These are phyloP conservation scores for Melitaea cinxia DNA, from an alignment of 1,140 invertebrate species.

Conservation along the genomic window DNA sequence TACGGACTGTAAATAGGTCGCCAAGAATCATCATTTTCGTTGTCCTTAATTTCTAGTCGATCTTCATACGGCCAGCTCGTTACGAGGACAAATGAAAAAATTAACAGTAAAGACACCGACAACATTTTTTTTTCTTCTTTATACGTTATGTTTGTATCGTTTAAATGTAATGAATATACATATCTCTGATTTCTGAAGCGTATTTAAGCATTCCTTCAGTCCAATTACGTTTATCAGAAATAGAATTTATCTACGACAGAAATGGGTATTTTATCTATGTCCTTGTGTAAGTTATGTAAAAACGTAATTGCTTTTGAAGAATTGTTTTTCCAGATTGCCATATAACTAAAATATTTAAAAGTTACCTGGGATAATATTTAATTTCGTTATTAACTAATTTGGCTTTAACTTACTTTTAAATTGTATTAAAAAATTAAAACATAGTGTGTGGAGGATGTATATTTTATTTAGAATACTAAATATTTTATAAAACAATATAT, in stretches of 20 bases:
- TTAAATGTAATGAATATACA: slow-evolving; percentile 2
- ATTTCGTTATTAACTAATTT: not conserved
- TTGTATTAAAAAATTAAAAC: too few relatives aligned
- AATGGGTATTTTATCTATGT: slow-evolving; percentile 27
- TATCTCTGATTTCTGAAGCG: not conserved
- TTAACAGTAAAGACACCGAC: slow-evolving; percentile 4
- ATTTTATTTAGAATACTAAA: too few relatives aligned
- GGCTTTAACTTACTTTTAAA: too few relatives aligned
- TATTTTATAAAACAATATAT: too few relatives aligned
- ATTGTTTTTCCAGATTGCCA: slow-evolving; percentile 25
- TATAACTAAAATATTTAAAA: not conserved
- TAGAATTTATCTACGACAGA: slow-evolving; percentile 20
- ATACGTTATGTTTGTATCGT: not conserved
- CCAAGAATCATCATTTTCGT: slow-evolving; percentile 28
- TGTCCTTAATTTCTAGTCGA: slow-evolving; percentile 14
- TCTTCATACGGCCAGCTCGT: slow-evolving; percentile 16
- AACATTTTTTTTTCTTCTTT: slow-evolving; percentile 12
- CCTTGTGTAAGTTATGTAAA: slow-evolving; percentile 20
- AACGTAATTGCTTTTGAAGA: slow-evolving; percentile 22
- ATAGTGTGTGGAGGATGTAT: too few relatives aligned
- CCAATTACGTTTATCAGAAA: slow-evolving; percentile 28
- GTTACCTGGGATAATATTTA: not conserved
- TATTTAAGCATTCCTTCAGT: slow-evolving; percentile 29
- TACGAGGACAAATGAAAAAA: slow-evolving; percentile 14
- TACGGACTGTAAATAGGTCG: slow-evolving; percentile 16